Evolutionary conservation across 2,888 invertebrate genomes (phyloP).

Genomic region (Tuta absoluta): DNA sequence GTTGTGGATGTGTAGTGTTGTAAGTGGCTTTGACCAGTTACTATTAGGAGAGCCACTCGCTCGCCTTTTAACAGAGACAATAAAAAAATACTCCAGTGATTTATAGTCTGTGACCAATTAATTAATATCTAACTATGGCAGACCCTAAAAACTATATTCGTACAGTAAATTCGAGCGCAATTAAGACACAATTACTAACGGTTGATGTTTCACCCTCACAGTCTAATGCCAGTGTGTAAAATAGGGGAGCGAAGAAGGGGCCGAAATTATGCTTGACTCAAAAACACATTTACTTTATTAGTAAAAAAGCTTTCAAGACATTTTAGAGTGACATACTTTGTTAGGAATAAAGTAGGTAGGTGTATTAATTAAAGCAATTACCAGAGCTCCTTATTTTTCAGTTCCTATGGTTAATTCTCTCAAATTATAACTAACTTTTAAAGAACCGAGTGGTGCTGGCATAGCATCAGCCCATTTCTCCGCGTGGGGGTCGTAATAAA

Average conservation of each 20-base stretch:
- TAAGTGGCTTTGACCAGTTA: no score
- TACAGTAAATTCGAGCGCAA: constrained; percentile 60
- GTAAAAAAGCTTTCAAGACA: neutral
- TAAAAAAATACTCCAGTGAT: neutral
- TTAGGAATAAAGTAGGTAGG: no score
- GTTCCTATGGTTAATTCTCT: no score
- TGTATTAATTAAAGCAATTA: no score
- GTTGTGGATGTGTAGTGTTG: no score
- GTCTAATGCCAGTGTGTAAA: constrained; percentile 38
- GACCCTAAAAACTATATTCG: constrained; percentile 25
- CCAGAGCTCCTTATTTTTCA: no score
- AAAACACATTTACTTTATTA: neutral
- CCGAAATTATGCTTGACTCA: constrained; percentile 23
- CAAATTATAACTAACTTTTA: no score
- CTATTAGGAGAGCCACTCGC: no score
- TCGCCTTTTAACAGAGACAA: neutral
- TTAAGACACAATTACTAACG: constrained; percentile 64
- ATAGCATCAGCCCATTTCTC: no score
- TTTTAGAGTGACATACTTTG: neutral
- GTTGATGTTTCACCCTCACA: constrained; percentile 62
- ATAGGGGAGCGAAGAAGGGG: constrained; percentile 31
- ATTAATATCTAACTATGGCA: constrained; percentile 15
- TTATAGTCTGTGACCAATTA: constrained; percentile 24
- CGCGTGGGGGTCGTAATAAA: no score
- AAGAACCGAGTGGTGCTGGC: no score